Percentiles rank a stretch among this genome's conserved stretches.
Evolutionary conservation across 2,888 invertebrate species (phyloP).

Genomic region (Penaeus monodon): DNA sequence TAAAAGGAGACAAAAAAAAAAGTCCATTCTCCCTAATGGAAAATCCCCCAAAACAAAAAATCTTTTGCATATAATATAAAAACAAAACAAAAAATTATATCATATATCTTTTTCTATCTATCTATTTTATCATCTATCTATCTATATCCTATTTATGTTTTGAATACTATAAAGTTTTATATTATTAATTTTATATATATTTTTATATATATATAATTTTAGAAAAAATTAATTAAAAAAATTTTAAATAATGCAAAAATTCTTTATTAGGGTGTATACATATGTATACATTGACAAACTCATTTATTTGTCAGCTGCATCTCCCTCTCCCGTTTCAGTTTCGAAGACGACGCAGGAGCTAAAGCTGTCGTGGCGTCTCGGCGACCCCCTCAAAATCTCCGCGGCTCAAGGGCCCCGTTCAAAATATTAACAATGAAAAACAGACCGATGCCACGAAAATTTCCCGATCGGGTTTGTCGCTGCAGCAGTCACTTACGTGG

Average conservation of each 20-base stretch:
- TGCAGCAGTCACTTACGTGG: too few species aligned
- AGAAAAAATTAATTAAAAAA: too few species aligned
- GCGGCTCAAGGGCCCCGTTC: too few species aligned
- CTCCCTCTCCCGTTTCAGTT: too few species aligned
- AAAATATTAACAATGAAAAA: conserved; percentile 70
- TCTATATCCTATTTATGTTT: too few species aligned
- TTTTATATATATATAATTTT: background rate
- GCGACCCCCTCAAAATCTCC: conserved; percentile 71
- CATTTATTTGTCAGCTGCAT: background rate
- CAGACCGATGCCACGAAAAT: conserved; percentile 71
- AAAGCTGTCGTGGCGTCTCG: conserved; percentile 69
- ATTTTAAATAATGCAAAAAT: background rate
- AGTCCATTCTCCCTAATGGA: too few species aligned
- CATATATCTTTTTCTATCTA: background rate
- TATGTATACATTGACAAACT: background rate
- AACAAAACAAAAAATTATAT: background rate
- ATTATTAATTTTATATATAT: too few species aligned
- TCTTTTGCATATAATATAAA: too few species aligned
- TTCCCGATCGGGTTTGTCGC: conserved; percentile 71
- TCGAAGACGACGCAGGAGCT: too few species aligned
- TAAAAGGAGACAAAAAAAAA: too few species aligned
- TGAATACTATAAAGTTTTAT: too few species aligned
- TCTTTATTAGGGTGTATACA: background rate
- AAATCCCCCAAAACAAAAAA: too few species aligned
- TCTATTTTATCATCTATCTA: background rate